Base-by-base conservation (phyloP, 2,113 vertebrate species). In the Planiliza haematocheilus region DNA sequence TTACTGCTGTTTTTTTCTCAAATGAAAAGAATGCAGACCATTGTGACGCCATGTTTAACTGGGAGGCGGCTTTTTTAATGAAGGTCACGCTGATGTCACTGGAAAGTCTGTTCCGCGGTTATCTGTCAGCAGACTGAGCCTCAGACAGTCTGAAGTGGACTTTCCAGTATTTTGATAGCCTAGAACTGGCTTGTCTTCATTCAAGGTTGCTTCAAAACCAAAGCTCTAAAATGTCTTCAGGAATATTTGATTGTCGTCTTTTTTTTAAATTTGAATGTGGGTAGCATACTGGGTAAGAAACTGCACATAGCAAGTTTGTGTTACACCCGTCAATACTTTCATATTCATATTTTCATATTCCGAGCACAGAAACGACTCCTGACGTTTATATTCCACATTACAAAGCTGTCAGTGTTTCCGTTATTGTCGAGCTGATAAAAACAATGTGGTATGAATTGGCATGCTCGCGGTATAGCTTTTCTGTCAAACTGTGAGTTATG, bases 91-190 rank as follows among this genome's bases (percentile, higher is more conserved):
- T 67, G 38, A 46, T 59, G 71, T 43, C 68, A 51, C 30, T 60
- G 41, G 74, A 79, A 86, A 77, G 57, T 85, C 52, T 86, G 12
- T 45, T 63, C 41, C 62, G 51, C 50, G 53, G 38, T 45, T 41
- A 55, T 10, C 62, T 63, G 21, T 63, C 56, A 55, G 18, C 39
- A 71, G 52, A 64, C 59, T 45, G 34, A 42, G 48, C 14, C 61
- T 78, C 66, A 50, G 55, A 74, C 34, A 76, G 67, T 68, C 61
- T 75, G 51, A 79, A 73, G 59, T 55, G 39, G 65, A 66, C 63
- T 80, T 87, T 76, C 43, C 74, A 55, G 42, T 73, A 39, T 21
- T 77, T 21, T 37, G 51, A 74, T 63, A 67, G 55, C 61, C 56
- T 68, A 9, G 7, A 45, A 63, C 16, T 57, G 41, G n/a, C 50